Base-by-base conservation (phyloP, 2,888 invertebrate genomes). In the Xylota segnis region DNA sequence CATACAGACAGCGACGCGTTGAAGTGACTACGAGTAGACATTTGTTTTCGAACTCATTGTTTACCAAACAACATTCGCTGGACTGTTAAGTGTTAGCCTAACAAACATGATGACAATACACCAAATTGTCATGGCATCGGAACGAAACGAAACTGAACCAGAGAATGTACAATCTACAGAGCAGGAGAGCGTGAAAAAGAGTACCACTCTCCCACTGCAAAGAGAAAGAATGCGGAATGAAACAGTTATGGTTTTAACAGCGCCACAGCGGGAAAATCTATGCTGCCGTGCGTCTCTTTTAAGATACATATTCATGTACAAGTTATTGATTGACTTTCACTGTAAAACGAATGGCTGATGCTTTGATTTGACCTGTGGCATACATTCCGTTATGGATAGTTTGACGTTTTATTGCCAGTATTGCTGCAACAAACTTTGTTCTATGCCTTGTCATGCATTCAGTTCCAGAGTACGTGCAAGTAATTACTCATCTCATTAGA, bases 251-350 rank as follows among this genome's bases (percentile, higher is more conserved):
- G 16, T 37, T 72, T 29, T 61, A 50, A 50, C 37, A 37, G 37
- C 37, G 37, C 5, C 34, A 40, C 68, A 37, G 56, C 43, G 70
- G 16, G 56, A 58, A 45, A 54, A 43, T 52, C 18, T 32, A 16
- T 37, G 12, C 37, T 37, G 16, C 10, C 12, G 18, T 32, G 32
- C n/a, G 32, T 70, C n/a, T 58, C 58, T 14, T 23, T 16, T 37
- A 37, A 50, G 34, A 32, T 16, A 40, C 54, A n/a, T 43, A 43
- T 40, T 58, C n/a, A 27, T n/a, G 14, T 29, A 54, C 32, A 63
- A 43, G 32, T 43, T 76, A 76, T 76, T 52, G 76, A 76, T 76
- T 76, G 50, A 50, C 76, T 76, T 76, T 76, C 76, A 76, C 76
- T 76, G 23, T 47, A 45, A 47, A 50, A n/a, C 43, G 32, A 54